Evolutionary conservation across 2,113 vertebrate genomes (phyloP), one percentile per base, ranked within the genome.

Genomic region (Onychorhynchus coronatus): DNA sequence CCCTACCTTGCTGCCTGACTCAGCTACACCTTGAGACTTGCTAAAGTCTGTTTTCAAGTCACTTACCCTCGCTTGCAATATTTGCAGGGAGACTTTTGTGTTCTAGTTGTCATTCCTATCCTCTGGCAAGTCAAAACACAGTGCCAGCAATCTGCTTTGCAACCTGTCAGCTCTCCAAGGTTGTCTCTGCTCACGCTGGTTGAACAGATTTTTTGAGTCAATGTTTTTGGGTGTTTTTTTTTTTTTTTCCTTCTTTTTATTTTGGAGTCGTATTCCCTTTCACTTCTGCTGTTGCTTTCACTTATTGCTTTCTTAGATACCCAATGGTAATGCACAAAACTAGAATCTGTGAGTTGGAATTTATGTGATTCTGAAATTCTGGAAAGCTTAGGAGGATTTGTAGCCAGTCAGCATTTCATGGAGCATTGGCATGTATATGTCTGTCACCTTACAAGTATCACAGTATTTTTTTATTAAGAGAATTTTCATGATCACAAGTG

Each of bases 141-240:
- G 78, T 59, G 82, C 88, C 3, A 7, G 59, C 82, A 93, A 68
- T 92, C 90, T 94, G 92, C 77, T 89, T 56, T 88, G 76, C 91
- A 91, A 74, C 85, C 66, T 83, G 78, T 89, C 91, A 89, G 85
- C 89, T 85, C 71, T 89, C 81, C 62, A 55, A 81, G 81, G 49
- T 85, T 95, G 53, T 89, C 67, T 82, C 42, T 66, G 46, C 82
- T 94, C 74, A 61, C 68, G 84, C 81, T 96, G 85, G 18, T 47
- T 63, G 74, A 91, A 73, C 74, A 95, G 93, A 89, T 91, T 95
- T 91, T 76, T 82, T 47, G 41, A 88, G 81, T 47, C 47, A 20
- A 10, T 65, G 53, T 18, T 89, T 68, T 72, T 66, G 52, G 18
- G 58, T 89, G 52, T 42, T 44, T 9, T 2, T 2, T 25, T 61